Evolutionary conservation across 2,113 vertebrate genomes (phyloP).

Genomic region (Chloroceryle aenea): DNA sequence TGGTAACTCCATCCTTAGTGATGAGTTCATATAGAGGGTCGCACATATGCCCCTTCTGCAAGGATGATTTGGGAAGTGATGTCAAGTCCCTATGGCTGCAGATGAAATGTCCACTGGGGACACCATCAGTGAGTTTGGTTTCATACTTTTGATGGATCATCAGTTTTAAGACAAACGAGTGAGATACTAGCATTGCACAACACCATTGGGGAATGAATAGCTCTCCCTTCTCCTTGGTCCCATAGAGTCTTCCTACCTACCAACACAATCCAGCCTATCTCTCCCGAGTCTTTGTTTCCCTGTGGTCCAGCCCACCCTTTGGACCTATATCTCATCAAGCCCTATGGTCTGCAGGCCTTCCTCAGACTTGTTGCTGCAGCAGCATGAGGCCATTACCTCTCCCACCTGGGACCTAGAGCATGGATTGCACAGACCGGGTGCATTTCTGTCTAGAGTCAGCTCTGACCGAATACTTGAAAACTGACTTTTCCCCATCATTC

Average conservation of each 20-base stretch:
- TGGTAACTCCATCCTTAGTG: background rate
- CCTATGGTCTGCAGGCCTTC: background rate
- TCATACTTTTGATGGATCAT: background rate
- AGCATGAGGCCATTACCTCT: accelerated
- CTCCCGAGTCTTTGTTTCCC: background rate
- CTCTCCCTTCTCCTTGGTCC: background rate
- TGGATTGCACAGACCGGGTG: accelerated
- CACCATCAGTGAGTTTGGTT: background rate
- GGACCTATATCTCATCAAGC: background rate
- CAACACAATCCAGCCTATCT: background rate
- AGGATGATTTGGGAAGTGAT: background rate
- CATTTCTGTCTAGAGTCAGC: background rate
- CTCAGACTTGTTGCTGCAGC: background rate
- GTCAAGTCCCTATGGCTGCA: background rate
- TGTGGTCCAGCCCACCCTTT: background rate
- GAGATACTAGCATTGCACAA: background rate
- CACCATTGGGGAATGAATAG: background rate
- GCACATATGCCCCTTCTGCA: background rate
- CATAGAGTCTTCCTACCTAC: background rate
- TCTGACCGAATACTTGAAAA: background rate
- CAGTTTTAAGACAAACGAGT: background rate
- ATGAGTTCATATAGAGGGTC: background rate
- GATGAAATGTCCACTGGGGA: background rate
- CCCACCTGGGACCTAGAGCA: background rate
- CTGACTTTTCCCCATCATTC: background rate